A percentile compares a stretch with the other conserved stretches of the same genome.
phyloP scores from a whole-genome alignment of 2,797 vertebrate genomes.

The Artibeus jamaicensis region DNA sequence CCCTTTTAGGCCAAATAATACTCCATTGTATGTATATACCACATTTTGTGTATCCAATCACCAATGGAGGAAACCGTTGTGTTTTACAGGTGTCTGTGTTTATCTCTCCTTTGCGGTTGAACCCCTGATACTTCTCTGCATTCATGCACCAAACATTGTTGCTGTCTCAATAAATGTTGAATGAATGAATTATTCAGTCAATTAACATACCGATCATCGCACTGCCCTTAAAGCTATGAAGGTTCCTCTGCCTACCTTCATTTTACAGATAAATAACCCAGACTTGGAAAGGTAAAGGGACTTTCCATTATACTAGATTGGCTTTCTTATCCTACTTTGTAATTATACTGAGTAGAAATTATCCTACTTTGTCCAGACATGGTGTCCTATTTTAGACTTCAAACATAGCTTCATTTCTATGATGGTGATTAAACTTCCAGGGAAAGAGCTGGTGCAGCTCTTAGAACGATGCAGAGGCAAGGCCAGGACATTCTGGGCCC shows the following conservation, averaged over 20 bases:
- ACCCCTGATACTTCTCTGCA: neutral
- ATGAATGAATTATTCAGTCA: neutral
- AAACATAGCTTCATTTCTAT: neutral
- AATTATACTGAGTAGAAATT: neutral
- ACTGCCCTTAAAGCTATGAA: neutral
- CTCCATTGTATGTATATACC: neutral
- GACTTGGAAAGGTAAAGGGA: neutral
- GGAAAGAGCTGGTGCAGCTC: neutral
- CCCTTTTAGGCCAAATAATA: neutral
- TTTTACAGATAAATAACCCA: neutral
- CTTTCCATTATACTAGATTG: neutral
- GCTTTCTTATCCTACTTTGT: neutral
- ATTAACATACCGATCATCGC: rapidly evolving
- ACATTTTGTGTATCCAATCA: neutral
- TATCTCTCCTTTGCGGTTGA: neutral
- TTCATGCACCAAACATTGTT: neutral
- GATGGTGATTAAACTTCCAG: neutral
- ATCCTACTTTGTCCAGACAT: neutral
- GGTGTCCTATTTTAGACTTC: neutral
- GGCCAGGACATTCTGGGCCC: neutral
- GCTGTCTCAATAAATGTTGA: neutral
- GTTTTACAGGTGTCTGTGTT: neutral
- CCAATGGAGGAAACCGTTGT: neutral
- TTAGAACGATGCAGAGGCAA: neutral
- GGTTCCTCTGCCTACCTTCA: neutral